Evolutionary conservation across 2,113 vertebrate species (phyloP), one percentile per base, ranked within the genome.

Genomic region (Xyliphius kryptos): DNA sequence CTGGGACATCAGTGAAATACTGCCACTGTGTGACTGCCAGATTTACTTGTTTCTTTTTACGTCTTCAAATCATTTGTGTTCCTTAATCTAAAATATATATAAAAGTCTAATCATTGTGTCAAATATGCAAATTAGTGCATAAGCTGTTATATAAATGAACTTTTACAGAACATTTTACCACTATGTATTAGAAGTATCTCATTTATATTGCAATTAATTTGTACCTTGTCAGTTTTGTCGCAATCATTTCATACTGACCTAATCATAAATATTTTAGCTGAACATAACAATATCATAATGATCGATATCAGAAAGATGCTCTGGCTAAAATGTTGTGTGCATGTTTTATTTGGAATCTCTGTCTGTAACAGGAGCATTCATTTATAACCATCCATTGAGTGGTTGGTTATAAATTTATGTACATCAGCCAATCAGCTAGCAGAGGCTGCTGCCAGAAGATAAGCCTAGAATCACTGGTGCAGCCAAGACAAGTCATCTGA

Each of bases 1-100:
- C 32, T 19, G 21, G 38, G 37, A 56, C 44, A 60, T 48, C 26
- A 57, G 49, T 48, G 21, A 63, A 36, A 59, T 64, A 15, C 36
- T 55, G 44, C 60, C 58, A 32, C 20, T 49, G 43, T 48, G 17
- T 50, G 47, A 53, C 59, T 41, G 43, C 60, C 55, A 59, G 37
- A 19, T 5, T 17, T 22, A 6, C 32, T 17, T 15, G 19, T 16
- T 36, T 38, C 10, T 55, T 22, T 36, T 17, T 12, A 17, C 17
- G 37, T 38, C 32, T 17, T 14, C 32, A 38, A 55, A 38, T 2
- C 32, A 38, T 36, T 37, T 12, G 17, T 4, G 15, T 15, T 53
- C 51, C 22, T 32, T 53, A 9, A 32, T 6, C 15, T 2, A 17
- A 17, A 15, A 55, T 52, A 54, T 15, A 26, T 7, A 26, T n/a